A percentile compares a stretch with the other conserved stretches of the same genome.
These are phyloP conservation scores for Calyptomena viridis DNA, from an alignment of 2,113 vertebrate species.

Conservation along the genomic window DNA sequence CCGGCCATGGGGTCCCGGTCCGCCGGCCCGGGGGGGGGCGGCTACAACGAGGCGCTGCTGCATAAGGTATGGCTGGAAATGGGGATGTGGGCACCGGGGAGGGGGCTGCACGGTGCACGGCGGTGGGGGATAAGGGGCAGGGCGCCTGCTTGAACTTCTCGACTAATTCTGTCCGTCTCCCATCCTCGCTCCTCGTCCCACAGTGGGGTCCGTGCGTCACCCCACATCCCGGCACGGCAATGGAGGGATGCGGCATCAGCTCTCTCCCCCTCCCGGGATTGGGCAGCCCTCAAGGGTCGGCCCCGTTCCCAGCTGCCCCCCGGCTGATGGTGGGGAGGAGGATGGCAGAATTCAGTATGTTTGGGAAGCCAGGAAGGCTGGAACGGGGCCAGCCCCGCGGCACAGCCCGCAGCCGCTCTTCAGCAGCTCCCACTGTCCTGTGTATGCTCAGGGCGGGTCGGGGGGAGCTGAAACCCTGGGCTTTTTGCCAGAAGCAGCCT, in stretches of 20 bases:
- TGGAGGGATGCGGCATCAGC: background rate
- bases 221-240: rapidly evolving
- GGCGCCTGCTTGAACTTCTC: background rate
- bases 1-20: slow-evolving; percentile 17
- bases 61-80: slow-evolving; percentile 74
- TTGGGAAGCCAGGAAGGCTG: background rate
- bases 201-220: background rate
- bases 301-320: too few relatives aligned
- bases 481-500: background rate
- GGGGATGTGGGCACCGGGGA: too few relatives aligned
- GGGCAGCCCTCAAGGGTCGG: background rate
- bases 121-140: rapidly evolving
- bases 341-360: background rate
- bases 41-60: slow-evolving; percentile 76
- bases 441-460: rapidly evolving
- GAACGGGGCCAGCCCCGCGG: background rate
- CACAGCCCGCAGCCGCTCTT: background rate
- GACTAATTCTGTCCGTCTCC: background rate
- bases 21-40: slow-evolving; percentile 20
- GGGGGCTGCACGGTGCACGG: background rate
- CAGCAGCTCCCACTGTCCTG: background rate
- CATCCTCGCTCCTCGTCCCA: background rate
- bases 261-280: rapidly evolving
- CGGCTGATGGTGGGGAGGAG: background rate
- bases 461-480: background rate